Evolutionary conservation across 2,888 invertebrate species (phyloP).

Genomic region (Cylloceria caligata): DNA sequence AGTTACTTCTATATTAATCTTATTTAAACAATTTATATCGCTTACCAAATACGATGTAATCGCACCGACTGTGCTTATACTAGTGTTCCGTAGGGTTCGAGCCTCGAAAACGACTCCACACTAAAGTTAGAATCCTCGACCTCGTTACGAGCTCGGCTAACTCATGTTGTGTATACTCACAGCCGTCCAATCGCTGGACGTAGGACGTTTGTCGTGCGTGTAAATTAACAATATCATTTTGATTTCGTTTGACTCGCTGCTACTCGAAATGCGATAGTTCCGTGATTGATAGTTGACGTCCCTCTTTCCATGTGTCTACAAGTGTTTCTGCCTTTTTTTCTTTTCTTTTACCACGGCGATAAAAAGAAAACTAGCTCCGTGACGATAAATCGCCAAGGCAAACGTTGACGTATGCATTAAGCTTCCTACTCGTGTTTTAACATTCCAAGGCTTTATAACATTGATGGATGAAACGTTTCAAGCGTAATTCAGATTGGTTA

Average conservation of each 20-base stretch:
- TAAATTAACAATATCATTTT: conserved; percentile 22
- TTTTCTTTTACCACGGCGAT: not conserved
- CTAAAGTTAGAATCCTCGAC: conserved; percentile 66
- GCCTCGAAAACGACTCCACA: conserved; percentile 45
- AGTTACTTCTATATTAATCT: not conserved
- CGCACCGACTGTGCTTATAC: not conserved
- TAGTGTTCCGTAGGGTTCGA: conserved; percentile 28
- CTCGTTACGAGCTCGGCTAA: conserved; percentile 55
- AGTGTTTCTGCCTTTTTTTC: not conserved
- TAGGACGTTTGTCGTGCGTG: not conserved
- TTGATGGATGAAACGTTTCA: not conserved
- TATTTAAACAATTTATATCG: not conserved
- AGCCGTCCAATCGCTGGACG: not conserved
- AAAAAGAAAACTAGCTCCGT: not conserved
- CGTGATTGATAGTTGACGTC: not conserved
- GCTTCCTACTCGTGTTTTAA: not conserved
- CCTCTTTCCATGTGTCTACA: not conserved
- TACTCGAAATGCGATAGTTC: not conserved
- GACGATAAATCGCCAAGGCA: not conserved
- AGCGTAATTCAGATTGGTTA: not conserved
- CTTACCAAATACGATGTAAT: not conserved
- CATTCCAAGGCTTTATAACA: no score
- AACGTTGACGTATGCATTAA: not conserved
- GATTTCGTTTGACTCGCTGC: conserved; percentile 11
- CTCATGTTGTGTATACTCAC: conserved; percentile 11